Base-by-base conservation (phyloP, 2,888 invertebrate genomes). In the Acheta domesticus region DNA sequence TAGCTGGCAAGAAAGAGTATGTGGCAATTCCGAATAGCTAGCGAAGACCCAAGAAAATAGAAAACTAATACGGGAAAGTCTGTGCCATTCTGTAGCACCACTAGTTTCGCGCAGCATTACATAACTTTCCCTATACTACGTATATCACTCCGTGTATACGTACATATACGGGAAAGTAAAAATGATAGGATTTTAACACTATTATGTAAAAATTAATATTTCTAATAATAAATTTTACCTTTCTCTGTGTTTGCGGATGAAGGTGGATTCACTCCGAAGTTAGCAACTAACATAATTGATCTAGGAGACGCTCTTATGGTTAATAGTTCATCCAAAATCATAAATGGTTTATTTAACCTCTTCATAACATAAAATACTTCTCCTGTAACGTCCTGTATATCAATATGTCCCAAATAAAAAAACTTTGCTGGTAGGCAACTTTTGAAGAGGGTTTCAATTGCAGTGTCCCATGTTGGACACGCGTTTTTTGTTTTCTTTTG, bases 391-490 rank as follows among this genome's bases (percentile, higher is more conserved):
- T 93, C 92, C 81, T 89, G 90, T 73, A 92, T 88, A 3, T 90
- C 90, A 49, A 93, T 85, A 2, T 88, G 87, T 11, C 91, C 91
- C 0, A 89, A 90, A 83, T 91, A 89, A 1, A 91, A 90, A 79
- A 92, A 89, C 84, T 92, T 92, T 49, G 91, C 88, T 0, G 92
- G 90, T 0, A 91, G 88, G 81, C 91, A 89, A 75, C 89, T 89
- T 4, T 88, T 85, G 81, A 92, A 88, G 19, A 93, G 88, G 0
- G 89, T 87, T 77, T 92, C 90, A 14, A 92, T 86, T 0, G 92
- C 91, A 0, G 89, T 86, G 80, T 90, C 89, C 92, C 92, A 92
- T 1, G 89, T 89, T 1, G 90, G 86, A 20, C 77, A 79, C n/a
- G 19, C 48, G 20, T 74, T 79, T 74, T 21, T 50, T 2, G 50